Evolutionary conservation across 2,797 vertebrate species (phyloP).

Genomic region (Neosilurus mollespiculum): DNA sequence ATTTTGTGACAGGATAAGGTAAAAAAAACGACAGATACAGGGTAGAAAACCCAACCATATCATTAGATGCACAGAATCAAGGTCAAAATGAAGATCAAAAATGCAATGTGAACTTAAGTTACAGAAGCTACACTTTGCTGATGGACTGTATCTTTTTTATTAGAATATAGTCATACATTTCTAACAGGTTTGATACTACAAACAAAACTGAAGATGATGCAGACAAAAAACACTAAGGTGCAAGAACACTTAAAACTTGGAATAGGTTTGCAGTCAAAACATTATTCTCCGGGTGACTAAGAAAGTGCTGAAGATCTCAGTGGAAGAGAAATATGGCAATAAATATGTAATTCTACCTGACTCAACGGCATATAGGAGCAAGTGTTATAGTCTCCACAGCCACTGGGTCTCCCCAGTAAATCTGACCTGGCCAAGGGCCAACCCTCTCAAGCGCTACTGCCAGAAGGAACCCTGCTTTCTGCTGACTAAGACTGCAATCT

Average conservation of each 20-base stretch:
- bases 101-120: slow-evolving; percentile 12
- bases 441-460: slow-evolving; percentile 61
- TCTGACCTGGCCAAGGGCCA: slow-evolving; percentile 64
- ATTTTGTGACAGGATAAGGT: slow-evolving; percentile 1
- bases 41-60: slow-evolving; percentile 24
- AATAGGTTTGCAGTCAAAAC: slow-evolving; percentile 8
- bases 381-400: slow-evolving; percentile 64
- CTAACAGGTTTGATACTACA: background rate
- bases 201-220: slow-evolving; percentile 20
- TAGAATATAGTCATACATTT: background rate
- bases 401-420: slow-evolving; percentile 72
- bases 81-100: slow-evolving; percentile 10
- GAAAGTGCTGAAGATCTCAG: slow-evolving; percentile 9
- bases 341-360: slow-evolving; percentile 63
- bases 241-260: background rate
- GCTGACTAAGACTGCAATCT: slow-evolving; percentile 48
- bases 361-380: slow-evolving; percentile 70
- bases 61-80: slow-evolving; percentile 24
- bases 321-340: slow-evolving; percentile 41
- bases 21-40: slow-evolving; percentile 8
- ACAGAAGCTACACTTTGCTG: background rate
- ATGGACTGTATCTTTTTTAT: background rate
- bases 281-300: background rate
- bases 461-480: slow-evolving; percentile 63
- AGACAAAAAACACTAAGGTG: background rate